These are phyloP conservation scores for Pteronura brasiliensis DNA, from an alignment of 2,113 vertebrate species.

Conservation along the genomic window DNA sequence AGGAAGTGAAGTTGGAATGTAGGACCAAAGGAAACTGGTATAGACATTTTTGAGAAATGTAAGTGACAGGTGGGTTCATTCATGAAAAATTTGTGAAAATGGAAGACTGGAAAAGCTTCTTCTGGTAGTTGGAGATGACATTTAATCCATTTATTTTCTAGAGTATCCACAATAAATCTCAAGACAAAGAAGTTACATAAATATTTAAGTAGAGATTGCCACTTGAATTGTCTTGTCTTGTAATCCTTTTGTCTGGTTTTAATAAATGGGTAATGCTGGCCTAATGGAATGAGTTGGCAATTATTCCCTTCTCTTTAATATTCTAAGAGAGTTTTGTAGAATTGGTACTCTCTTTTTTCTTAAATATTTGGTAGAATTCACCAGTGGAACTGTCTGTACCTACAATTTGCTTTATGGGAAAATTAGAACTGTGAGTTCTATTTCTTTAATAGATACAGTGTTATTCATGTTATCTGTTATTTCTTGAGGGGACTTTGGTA, in stretches of 20 bases:
- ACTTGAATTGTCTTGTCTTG: not conserved
- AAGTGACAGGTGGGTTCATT: not conserved
- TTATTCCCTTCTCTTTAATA: not conserved
- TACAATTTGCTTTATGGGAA: not conserved
- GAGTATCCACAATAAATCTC: not conserved
- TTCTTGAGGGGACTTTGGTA: not conserved
- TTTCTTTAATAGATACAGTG: not conserved
- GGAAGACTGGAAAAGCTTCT: not conserved
- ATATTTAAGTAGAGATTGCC: not conserved
- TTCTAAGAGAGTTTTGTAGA: not conserved
- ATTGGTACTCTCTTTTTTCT: not conserved
- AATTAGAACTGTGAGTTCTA: not conserved
- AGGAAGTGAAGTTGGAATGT: not conserved
- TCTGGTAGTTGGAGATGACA: not conserved
- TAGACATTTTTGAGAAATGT: not conserved
- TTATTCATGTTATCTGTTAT: not conserved
- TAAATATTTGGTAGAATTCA: not conserved
- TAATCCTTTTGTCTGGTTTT: not conserved
- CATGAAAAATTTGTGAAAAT: not conserved
- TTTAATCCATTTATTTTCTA: not conserved
- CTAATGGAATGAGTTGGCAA: not conserved
- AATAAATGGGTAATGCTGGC: not conserved
- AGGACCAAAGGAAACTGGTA: not conserved
- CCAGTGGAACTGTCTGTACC: not conserved
- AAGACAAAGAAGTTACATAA: not conserved